A percentile compares a stretch with the other conserved stretches of the same genome.
Conservation (phyloP, 1,140 invertebrate genomes). For the Antheraea mylitta region DNA sequence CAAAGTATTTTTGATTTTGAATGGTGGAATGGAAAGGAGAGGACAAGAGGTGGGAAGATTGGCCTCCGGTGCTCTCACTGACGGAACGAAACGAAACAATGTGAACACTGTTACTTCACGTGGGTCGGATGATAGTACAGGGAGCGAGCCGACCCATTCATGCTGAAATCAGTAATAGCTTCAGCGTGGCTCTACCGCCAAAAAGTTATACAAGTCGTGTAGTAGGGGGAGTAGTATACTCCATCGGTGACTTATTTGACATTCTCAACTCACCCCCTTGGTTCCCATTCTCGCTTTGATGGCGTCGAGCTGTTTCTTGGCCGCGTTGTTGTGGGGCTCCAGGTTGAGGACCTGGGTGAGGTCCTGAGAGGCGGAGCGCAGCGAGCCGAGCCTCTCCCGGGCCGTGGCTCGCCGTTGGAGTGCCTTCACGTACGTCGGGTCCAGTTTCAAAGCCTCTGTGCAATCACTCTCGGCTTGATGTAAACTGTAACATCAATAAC, state of each 20-base stretch:
- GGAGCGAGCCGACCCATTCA: too few relatives aligned
- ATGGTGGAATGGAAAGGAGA: too few relatives aligned
- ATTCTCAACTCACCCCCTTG: constrained; percentile 67
- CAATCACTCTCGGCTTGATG: constrained; percentile 89
- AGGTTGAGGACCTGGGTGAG: constrained; percentile 83
- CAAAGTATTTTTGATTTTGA: too few relatives aligned
- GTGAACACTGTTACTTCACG: too few relatives aligned
- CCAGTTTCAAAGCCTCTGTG: constrained; percentile 84
- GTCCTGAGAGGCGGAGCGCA: constrained; percentile 83
- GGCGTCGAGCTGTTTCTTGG: constrained; percentile 79
- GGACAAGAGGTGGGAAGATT: too few relatives aligned
- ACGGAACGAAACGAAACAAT: too few relatives aligned
- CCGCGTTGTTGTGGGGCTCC: constrained; percentile 85
- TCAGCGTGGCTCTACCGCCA: too few relatives aligned
- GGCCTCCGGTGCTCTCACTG: too few relatives aligned
- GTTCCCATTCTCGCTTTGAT: constrained; percentile 79
- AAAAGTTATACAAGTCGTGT: too few relatives aligned
- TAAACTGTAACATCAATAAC: constrained; percentile 77
- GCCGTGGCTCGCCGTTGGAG: constrained; percentile 87
- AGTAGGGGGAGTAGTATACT: too few relatives aligned
- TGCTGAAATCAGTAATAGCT: too few relatives aligned
- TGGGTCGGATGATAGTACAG: too few relatives aligned
- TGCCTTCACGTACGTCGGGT: constrained; percentile 89
- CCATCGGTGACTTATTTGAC: not conserved
- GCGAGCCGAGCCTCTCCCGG: constrained; percentile 76